Evolutionary conservation across 1,140 invertebrate species (phyloP).

Genomic region (Nilaparvata lugens): DNA sequence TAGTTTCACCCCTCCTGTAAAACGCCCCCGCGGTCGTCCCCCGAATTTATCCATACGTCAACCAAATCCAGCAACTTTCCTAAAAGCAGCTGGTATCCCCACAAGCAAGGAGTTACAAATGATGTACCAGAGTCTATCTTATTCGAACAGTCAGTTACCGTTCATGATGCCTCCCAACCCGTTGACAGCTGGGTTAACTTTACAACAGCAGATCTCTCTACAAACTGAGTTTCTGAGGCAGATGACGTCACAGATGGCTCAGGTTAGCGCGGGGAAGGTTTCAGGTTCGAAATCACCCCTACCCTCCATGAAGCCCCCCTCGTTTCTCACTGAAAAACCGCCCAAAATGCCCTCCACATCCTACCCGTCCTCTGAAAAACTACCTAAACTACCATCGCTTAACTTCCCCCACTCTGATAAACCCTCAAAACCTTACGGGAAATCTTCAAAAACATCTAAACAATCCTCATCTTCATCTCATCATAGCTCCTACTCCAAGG

Average conservation of each 20-base stretch:
- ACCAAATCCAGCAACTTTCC: background rate
- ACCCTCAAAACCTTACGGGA: background rate
- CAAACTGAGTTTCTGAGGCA: background rate
- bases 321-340: background rate
- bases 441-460: background rate
- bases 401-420: background rate
- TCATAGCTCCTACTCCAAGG: background rate
- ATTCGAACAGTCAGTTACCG: background rate
- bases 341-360: background rate
- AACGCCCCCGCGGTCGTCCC: constrained; percentile 11
- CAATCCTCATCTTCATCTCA: background rate
- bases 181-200: background rate
- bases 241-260: background rate
- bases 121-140: constrained; percentile 4
- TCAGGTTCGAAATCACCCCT: no score
- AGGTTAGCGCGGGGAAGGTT: background rate
- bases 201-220: background rate
- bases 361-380: background rate
- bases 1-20: background rate
- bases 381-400: background rate
- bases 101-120: background rate
- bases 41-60: constrained; percentile 4
- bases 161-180: background rate
- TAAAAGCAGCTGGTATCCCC: background rate
- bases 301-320: no score